Evolutionary conservation across 1,140 invertebrate genomes (phyloP), one percentile per base, ranked within the genome.

Genomic region (Eueides isabella): DNA sequence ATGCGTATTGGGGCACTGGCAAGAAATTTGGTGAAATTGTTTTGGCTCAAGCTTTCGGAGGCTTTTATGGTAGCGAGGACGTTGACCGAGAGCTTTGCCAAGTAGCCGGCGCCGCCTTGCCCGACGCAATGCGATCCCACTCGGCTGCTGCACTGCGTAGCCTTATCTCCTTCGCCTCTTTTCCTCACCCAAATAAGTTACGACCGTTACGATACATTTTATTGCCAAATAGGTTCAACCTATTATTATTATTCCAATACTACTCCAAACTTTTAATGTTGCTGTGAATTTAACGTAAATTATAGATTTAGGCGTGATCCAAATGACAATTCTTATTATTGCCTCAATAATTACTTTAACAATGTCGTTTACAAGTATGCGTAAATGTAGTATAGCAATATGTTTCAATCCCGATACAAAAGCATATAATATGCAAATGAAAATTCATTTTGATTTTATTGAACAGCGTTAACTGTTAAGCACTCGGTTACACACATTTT

Each of bases 21-120:
- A 89, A 89, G 89, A 85, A 87, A 87, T 88, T 91, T 85, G 88
- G 83, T 80, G 81, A 89, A 92, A 92, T 91, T 90, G 89, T 91
- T 90, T 92, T 92, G 90, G 90, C 89, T 89, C 86, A 81, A 85
- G 85, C 82, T 84, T 87, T 80, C 78, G 79, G 82, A 89, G 88
- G 87, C 88, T 88, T 90, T 92, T 89, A 90, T 87, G 79, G 85
- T 85, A 79, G 76, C 80, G 82, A 79, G 88, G 81, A 92, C 88
- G 83, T 83, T 91, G 88, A 90, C 88, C 88, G 88, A 86, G 81
- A 80, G 79, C 83, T 74, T 65, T 91, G 90, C 90, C 90, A 92
- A 91, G 85, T 85, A 77, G 82, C 84, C 84, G 89, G 90, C 91
- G 91, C 91, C 88, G 78, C 74, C 82, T 76, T 84, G 87, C 72